Evolutionary conservation across 2,888 invertebrate genomes (phyloP).

Genomic region (Melanotus villosus): DNA sequence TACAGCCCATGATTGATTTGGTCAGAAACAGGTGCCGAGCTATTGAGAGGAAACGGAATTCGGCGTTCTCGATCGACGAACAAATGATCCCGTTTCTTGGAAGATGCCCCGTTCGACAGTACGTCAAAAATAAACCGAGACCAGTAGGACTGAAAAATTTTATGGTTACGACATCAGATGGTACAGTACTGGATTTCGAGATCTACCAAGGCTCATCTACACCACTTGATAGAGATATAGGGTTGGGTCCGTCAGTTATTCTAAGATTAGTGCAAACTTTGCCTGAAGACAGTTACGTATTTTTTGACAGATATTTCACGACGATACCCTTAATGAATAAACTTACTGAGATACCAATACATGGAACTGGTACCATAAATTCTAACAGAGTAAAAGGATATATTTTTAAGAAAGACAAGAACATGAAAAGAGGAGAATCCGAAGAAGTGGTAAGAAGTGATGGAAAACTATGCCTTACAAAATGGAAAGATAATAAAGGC

Average conservation of each 20-base stretch:
- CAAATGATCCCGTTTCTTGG: conserved; percentile 4
- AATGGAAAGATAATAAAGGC: neutral
- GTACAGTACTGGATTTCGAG: neutral
- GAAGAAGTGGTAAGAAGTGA: neutral
- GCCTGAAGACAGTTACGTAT: conserved; percentile 47
- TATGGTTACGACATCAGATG: neutral
- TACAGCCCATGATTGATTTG: conserved; percentile 56
- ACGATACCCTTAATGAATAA: conserved; percentile 37
- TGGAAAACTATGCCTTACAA: neutral
- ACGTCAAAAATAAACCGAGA: conserved; percentile 2
- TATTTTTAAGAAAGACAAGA: neutral
- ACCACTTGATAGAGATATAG: conserved; percentile 36
- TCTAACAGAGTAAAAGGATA: neutral
- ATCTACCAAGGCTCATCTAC: neutral
- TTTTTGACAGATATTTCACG: conserved; percentile 44
- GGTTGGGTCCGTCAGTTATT: conserved; percentile 48
- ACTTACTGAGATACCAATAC: conserved; percentile 12
- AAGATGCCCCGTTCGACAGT: neutral
- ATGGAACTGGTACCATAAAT: conserved; percentile 1
- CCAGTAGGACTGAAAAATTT: neutral
- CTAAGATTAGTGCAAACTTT: conserved; percentile 51
- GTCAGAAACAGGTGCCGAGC: neutral
- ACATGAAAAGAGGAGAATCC: neutral
- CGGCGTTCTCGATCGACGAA: conserved; percentile 2
- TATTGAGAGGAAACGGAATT: neutral